Evolutionary conservation across 2,113 vertebrate genomes (phyloP), one percentile per base, ranked within the genome.

Genomic region (Chascanopsetta lugubris): DNA sequence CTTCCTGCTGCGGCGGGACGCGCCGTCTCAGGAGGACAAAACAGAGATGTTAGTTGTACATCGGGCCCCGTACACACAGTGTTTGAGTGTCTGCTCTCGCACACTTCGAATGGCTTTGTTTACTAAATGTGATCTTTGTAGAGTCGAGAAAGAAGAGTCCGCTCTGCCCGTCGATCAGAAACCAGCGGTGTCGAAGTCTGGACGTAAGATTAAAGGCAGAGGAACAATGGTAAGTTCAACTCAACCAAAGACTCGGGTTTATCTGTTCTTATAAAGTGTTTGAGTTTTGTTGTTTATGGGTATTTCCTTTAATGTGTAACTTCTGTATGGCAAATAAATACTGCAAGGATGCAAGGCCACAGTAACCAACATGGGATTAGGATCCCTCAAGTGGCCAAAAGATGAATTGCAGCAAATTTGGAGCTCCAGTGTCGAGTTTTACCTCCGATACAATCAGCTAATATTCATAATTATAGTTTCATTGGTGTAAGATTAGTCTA

Each of bases 171-270:
- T 50, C 80, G 95, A 96, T 45, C 91, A 92, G 68, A 98, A 99
- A 83, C 95, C 96, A 82, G 93, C 94, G 2, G 93, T 99, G 24
- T 97, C 97, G 15, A 99, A 99, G 87, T 99, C 97, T 21, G 97
- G 97, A 78, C 93, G 97, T 58, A 99, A 96, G 88, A 97, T 99
- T 75, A 96, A 93, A 92, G 97, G 97, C 85, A 93, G 97, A 72
- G 97, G 97, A 82, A 99, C 96, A 59, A 97, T 99, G 91, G 97
- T 99, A 94, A 22, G 93, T 86, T 42, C 27, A 29, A 12, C 20
- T 46, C 27, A 24, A 12, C 20, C 32, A 1, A 42, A 3, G 47
- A 30, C n/a, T 62, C 24, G 62, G 4, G 50, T 54, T 21, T 0
- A 1, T 32, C n/a, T 8, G 21, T 26, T 69, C 13, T 26, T 22